Conservation (phyloP, 2,797 vertebrate genomes). For the Aythya fuligula region DNA sequence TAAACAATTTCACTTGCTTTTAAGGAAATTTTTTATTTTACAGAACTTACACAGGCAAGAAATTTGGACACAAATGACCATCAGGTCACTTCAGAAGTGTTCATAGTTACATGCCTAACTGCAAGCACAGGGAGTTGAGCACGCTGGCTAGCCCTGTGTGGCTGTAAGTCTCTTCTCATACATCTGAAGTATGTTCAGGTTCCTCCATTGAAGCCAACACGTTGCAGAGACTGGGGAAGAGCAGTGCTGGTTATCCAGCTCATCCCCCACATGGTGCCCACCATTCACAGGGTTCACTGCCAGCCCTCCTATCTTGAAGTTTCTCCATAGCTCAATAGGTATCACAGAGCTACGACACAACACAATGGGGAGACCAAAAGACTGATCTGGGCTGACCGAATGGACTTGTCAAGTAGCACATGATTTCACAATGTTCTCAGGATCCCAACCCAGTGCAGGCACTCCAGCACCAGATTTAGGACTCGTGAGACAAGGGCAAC, state of each 20-base stretch:
- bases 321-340: accelerated
- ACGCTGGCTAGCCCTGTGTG: not conserved
- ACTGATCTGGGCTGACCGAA: not conserved
- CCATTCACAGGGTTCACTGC: accelerated
- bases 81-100: not conserved
- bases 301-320: not conserved
- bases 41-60: not conserved
- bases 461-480: not conserved
- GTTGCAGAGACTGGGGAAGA: not conserved
- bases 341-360: not conserved
- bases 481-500: not conserved
- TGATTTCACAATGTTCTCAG: not conserved
- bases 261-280: not conserved
- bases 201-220: not conserved
- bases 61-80: not conserved
- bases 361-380: not conserved
- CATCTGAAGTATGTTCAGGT: not conserved
- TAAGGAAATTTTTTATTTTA: not conserved
- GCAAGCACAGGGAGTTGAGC: not conserved
- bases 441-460: not conserved
- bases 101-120: not conserved
- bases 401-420: no score
- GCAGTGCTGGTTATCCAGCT: not conserved
- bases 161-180: not conserved
- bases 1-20: not conserved